Base-by-base conservation (phyloP, 2,888 invertebrate species). In the Griposia aprilina region DNA sequence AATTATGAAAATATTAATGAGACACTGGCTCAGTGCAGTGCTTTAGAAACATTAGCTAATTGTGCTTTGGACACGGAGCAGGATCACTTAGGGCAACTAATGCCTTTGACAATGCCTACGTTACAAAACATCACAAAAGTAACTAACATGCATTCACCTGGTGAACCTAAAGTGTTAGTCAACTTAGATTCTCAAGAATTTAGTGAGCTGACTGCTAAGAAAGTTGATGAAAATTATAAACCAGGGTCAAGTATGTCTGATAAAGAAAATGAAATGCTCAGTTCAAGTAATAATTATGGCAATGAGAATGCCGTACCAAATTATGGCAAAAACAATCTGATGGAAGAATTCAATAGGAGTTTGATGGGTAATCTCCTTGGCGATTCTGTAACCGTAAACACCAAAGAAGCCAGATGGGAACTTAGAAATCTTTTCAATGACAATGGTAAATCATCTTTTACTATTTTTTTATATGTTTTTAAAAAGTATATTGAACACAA, bases 381-480 rank as follows among this genome's bases (percentile, higher is more conserved):
- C 15, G 97, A 97, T 90, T 97, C 97, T 76, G 96, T 97, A 30
- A 98, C 98, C 10, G 97, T 98, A 0, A 97, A 98, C 89, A 98
- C 98, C 0, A 98, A 97, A 88, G 98, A 98, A 90, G 98, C 98
- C 0, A 95, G 98, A 91, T 97, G 97, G 93, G 97, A 97, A 73
- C 97, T 98, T 36, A 96, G 97, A 83, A 97, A 97, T 83, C 93
- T 97, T 82, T 98, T 97, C 94, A 97, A 97, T 90, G 97, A 96
- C 83, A 96, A 96, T 92, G 96, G 97, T 96, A 92, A 90, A 80
- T 23, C n/a, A 45, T 80, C 48, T 50, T 45, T 70, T 55, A 30
- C 13, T 0, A 1, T 2, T 15, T 57, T 62, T 26, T 11, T 2
- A 52, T 2, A 52, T 76, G 20, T 77, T 45, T 60, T 41, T 15